Conservation (phyloP, 53 echinoderm and acorn worm genomes). For the Apostichopus leukothele region DNA sequence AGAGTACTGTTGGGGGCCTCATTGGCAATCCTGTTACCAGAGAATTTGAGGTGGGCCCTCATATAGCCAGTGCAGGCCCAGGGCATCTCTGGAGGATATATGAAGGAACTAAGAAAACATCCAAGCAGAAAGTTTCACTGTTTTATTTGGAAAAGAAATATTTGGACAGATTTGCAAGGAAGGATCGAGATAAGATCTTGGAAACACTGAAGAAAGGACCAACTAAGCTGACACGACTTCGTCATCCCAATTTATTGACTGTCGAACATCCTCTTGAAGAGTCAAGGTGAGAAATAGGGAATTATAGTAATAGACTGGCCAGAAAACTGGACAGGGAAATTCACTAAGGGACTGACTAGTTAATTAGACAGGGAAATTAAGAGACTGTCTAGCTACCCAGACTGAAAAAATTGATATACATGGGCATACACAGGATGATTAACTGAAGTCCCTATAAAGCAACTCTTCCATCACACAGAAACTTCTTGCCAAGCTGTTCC, state of each 20-base stretch:
- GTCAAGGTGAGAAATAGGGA: conserved; percentile 63
- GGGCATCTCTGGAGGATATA: conserved; percentile 93
- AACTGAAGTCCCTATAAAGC: too few species aligned
- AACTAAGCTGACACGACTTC: conserved; percentile 75
- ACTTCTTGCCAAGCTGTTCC: too few species aligned
- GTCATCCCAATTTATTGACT: conserved; percentile 84
- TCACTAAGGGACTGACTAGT: too few species aligned
- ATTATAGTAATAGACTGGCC: not conserved
- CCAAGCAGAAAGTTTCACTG: conserved; percentile 66
- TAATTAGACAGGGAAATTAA: too few species aligned
- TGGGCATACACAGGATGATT: too few species aligned
- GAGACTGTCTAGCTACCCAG: too few species aligned
- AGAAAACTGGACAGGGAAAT: too few species aligned
- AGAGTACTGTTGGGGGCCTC: conserved; percentile 90
- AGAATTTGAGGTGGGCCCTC: conserved; percentile 82
- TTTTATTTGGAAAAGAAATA: conserved; percentile 91
- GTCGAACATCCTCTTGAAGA: conserved; percentile 93
- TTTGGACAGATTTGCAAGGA: conserved; percentile 66
- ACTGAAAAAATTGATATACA: too few species aligned
- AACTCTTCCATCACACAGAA: too few species aligned
- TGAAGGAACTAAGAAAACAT: conserved; percentile 79
- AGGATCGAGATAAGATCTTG: conserved; percentile 72
- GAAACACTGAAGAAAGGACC: conserved; percentile 73
- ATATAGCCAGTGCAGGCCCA: conserved; percentile 83
- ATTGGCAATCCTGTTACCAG: conserved; percentile 90